Base-by-base conservation (phyloP, 2,797 vertebrate genomes). In the Chiropotes sagulatus region DNA sequence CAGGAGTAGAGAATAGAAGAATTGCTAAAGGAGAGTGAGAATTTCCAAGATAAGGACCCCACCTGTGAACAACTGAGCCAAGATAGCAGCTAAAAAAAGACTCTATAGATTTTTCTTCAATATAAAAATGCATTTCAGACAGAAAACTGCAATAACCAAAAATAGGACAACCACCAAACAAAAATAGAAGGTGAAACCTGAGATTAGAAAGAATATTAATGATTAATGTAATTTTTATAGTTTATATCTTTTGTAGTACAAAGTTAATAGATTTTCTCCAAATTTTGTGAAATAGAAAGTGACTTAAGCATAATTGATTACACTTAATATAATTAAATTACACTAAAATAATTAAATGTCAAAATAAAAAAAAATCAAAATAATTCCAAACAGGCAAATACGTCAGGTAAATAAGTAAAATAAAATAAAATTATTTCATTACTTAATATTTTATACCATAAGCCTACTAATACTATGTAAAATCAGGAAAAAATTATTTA, bases 361-460 rank as follows among this genome's bases (percentile, higher is more conserved):
- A 93, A 76, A 36, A 75, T 94, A n/a, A 84, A 24, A n/a, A 91
- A 83, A 80, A 20, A 24, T 64, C 30, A 20, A 90, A 91, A 92
- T 57, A 80, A 75, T 57, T 50, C 20, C 8, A 90, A 83, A 80
- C 30, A 93, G 26, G 33, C 95, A 86, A 90, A 9, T 81, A 19
- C 52, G 67, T 72, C 9, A 12, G 9, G 2, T 88, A 70, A 92
- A 1, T 14, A 92, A 8, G 12, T 30, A 81, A 52, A 2, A 7
- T 3, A 22, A 94, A 73, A 78, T 81, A 67, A 89, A 76, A 41
- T 85, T 39, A 41, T 73, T 57, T 87, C 2, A 52, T 46, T 78
- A 86, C 81, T 52, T 75, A 73, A 30, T 50, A 82, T 54, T 52
- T 57, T 4, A 33, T 30, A 79, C 26, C 6, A 81, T 14, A 76